phyloP scores from a whole-genome alignment of 2,113 vertebrate genomes.

The Urocolius indicus region DNA sequence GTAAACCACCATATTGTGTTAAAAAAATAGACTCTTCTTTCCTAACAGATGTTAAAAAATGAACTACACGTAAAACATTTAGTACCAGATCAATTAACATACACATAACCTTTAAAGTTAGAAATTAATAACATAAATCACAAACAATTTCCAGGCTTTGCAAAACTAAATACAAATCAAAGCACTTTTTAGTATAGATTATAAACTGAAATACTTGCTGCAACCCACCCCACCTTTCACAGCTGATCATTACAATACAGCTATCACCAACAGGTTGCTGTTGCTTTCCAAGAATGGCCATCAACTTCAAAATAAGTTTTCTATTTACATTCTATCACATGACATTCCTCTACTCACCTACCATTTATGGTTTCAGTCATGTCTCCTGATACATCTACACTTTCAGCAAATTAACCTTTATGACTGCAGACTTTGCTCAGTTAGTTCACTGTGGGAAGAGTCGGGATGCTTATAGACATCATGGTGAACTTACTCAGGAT shows the following conservation, averaged over 20 bases:
- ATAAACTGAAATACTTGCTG: not conserved
- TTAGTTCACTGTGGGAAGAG: not conserved
- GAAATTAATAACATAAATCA: not conserved
- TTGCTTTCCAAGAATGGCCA: not conserved
- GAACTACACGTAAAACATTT: not conserved
- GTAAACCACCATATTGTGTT: not conserved
- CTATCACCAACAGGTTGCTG: not conserved
- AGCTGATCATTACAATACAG: not conserved
- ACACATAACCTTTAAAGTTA: not conserved
- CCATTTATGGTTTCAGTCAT: not conserved
- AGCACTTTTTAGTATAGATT: not conserved
- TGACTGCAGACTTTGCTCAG: not conserved
- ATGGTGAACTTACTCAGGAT: constrained; percentile 55
- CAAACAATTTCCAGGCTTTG: not conserved
- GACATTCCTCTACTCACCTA: not conserved
- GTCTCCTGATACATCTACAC: not conserved
- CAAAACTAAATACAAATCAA: not conserved
- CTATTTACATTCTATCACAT: not conserved
- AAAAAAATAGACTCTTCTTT: not conserved
- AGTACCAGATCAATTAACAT: not conserved
- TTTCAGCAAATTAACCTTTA: not conserved
- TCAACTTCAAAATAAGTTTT: not conserved
- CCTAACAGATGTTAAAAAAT: not conserved
- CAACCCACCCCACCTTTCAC: not conserved
- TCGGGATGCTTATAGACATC: not conserved